Evolutionary conservation across 2,888 invertebrate species (phyloP).

Genomic region (Lordiphosa fenestrarum): DNA sequence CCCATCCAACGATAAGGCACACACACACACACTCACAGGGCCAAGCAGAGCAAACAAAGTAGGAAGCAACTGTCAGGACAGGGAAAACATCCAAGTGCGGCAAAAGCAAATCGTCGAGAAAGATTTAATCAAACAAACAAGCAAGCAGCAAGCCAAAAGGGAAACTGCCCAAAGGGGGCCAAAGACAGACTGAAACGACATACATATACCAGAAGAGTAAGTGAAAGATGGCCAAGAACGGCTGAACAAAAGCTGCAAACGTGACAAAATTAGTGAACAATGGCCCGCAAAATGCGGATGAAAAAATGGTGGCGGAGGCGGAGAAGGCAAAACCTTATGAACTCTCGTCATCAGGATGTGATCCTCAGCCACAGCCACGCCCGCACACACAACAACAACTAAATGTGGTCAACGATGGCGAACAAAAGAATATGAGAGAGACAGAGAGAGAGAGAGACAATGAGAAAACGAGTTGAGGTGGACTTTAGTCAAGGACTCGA

Average conservation of each 20-base stretch:
- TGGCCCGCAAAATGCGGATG: conserved; percentile 48
- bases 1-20: conserved; percentile 9
- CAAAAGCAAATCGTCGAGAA: conserved; percentile 45
- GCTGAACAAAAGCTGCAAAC: conserved; percentile 69
- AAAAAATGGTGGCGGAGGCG: not conserved
- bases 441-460: conserved; percentile 22
- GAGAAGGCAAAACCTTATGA: conserved; percentile 55
- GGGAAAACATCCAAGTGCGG: conserved; percentile 1
- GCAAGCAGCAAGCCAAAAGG: conserved; percentile 15
- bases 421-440: conserved; percentile 65
- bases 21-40: conserved; percentile 3
- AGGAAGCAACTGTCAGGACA: conserved; percentile 16
- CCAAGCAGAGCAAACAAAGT: conserved; percentile 14
- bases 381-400: conserved; percentile 39
- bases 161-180: conserved; percentile 17
- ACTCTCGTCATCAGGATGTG: conserved; percentile 57
- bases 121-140: conserved; percentile 43
- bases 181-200: conserved; percentile 18
- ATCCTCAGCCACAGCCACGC: conserved; percentile 43
- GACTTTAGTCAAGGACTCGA: not conserved
- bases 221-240: conserved; percentile 52
- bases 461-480: conserved; percentile 11
- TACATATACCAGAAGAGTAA: conserved; percentile 22
- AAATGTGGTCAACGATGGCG: conserved; percentile 70
- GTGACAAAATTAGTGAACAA: conserved; percentile 76